phyloP scores from a whole-genome alignment of 2,888 invertebrate species.

The Ennomos erosarius region DNA sequence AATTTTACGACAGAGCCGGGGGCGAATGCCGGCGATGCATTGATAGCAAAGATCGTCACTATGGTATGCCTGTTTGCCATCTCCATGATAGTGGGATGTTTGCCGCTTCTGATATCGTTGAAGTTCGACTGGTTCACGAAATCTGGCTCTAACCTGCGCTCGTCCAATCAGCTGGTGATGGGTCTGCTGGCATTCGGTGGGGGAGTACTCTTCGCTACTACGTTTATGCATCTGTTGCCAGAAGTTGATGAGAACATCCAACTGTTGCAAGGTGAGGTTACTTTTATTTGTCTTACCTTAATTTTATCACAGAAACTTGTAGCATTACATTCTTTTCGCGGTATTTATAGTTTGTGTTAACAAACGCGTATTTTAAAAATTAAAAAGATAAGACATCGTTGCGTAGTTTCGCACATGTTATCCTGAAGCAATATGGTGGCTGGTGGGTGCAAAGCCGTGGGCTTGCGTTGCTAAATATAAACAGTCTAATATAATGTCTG shows the following conservation, averaged over 20 bases:
- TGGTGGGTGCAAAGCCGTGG: slow-evolving; percentile 23
- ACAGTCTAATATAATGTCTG: slow-evolving; percentile 11
- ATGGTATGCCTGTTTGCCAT: slow-evolving; percentile 91
- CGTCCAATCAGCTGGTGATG: slow-evolving; percentile 83
- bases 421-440: slow-evolving; percentile 17
- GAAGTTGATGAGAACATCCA: slow-evolving; percentile 90
- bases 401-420: slow-evolving; percentile 13
- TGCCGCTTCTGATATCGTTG: slow-evolving; percentile 89
- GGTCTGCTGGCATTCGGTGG: slow-evolving; percentile 92
- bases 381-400: background rate
- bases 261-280: slow-evolving; percentile 80
- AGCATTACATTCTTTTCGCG: background rate
- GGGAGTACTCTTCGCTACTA: slow-evolving; percentile 92
- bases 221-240: slow-evolving; percentile 92
- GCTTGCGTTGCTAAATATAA: slow-evolving; percentile 26
- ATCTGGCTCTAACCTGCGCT: slow-evolving; percentile 70
- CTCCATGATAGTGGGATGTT: slow-evolving; percentile 90
- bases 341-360: slow-evolving; percentile 17
- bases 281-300: slow-evolving; percentile 7
- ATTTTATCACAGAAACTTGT: slow-evolving; percentile 7
- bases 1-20: slow-evolving; percentile 50
- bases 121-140: slow-evolving; percentile 87
- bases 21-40: slow-evolving; percentile 65
- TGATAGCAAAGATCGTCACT: slow-evolving; percentile 91
- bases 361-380: slow-evolving; percentile 13